Evolutionary conservation across 2,888 invertebrate genomes (phyloP).

Genomic region (Lasioglossum leucozonium): DNA sequence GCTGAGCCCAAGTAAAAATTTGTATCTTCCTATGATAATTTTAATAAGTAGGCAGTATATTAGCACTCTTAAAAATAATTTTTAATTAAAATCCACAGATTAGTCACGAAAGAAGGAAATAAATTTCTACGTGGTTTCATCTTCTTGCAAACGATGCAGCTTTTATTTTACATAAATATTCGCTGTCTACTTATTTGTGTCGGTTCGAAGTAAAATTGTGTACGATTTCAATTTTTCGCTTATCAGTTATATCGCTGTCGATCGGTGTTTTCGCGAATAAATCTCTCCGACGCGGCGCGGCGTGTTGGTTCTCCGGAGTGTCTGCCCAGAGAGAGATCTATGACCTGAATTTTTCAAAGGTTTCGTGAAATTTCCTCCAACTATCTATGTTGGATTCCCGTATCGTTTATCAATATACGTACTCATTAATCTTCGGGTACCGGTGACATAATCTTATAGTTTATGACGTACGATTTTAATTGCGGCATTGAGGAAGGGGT

Average conservation of each 20-base stretch:
- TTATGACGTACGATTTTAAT: slow-evolving; percentile 47
- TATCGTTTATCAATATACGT: slow-evolving; percentile 10
- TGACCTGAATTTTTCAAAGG: not conserved
- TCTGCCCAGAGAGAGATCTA: not conserved
- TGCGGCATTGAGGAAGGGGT: slow-evolving; percentile 26
- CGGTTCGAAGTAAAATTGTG: not conserved
- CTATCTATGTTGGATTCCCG: not conserved
- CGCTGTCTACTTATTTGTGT: not conserved
- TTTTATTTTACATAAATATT: not conserved
- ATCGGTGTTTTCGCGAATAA: not conserved
- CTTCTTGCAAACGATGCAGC: no score
- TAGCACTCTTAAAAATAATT: no score
- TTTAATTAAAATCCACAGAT: no score
- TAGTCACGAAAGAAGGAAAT: no score
- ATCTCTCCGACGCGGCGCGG: not conserved
- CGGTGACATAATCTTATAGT: slow-evolving; percentile 48
- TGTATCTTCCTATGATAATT: no score
- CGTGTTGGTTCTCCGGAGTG: not conserved
- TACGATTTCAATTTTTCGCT: not conserved
- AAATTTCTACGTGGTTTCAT: no score
- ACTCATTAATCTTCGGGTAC: slow-evolving; percentile 35
- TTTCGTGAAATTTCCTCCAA: slow-evolving; percentile 9
- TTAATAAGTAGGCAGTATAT: no score
- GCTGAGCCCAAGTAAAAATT: no score
- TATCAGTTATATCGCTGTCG: not conserved